Conservation (phyloP, 2,113 vertebrate genomes). For the Myiozetetes cayanensis region DNA sequence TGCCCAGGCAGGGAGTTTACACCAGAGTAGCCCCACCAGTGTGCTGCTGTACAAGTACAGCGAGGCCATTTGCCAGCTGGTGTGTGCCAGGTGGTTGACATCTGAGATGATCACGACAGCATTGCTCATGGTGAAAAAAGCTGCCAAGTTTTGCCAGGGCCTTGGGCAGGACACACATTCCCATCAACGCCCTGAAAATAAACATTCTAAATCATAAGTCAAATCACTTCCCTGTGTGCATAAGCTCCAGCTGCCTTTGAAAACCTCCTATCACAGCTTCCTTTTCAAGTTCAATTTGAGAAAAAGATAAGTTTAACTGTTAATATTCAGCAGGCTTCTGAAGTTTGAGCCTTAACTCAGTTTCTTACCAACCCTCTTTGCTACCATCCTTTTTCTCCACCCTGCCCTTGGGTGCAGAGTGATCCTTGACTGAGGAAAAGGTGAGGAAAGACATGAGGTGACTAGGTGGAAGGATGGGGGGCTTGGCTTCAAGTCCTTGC, state of each 20-base stretch:
- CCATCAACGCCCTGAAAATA: slow-evolving; percentile 14
- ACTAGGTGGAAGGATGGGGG: background rate
- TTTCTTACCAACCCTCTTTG: background rate
- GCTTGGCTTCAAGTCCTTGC: background rate
- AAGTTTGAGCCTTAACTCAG: background rate
- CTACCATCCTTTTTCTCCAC: background rate
- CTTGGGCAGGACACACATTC: slow-evolving; percentile 8
- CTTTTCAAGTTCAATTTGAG: background rate
- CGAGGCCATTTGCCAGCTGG: slow-evolving; percentile 18
- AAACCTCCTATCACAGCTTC: background rate
- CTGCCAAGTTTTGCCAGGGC: background rate
- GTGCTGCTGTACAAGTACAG: background rate
- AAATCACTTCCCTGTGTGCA: background rate
- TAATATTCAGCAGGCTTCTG: background rate
- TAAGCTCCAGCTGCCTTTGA: background rate
- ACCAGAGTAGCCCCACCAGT: background rate
- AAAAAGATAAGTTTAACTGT: background rate
- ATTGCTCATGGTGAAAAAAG: background rate
- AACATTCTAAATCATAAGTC: slow-evolving; percentile 12
- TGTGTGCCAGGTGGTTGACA: background rate
- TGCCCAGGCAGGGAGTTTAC: background rate
- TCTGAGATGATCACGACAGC: background rate
- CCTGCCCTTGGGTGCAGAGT: background rate
- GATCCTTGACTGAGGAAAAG: background rate
- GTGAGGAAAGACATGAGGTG: background rate